Percentiles rank a stretch among this genome's conserved stretches.
phyloP scores from a whole-genome alignment of 2,888 invertebrate species.

The Uloborus plumipes region DNA sequence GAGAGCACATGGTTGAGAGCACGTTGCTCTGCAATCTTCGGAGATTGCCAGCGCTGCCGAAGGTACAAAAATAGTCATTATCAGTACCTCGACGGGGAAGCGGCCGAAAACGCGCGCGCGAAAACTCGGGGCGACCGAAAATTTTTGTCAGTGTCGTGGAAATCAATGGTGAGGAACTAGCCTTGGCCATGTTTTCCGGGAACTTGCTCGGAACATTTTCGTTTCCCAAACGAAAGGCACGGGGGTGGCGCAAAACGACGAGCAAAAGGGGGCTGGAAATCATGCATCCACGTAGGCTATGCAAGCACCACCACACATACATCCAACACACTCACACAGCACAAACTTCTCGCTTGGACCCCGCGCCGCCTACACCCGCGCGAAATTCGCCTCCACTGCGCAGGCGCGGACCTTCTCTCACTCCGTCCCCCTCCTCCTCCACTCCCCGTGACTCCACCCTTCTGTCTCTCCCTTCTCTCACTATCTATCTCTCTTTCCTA shows the following conservation, averaged over 20 bases:
- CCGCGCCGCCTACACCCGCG: slow-evolving; percentile 23
- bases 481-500: slow-evolving; percentile 55
- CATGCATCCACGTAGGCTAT: slow-evolving; percentile 61
- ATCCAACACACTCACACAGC: slow-evolving; percentile 32
- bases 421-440: slow-evolving; percentile 1
- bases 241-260: slow-evolving; percentile 18
- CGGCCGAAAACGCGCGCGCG: no score
- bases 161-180: slow-evolving; percentile 53
- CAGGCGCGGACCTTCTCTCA: slow-evolving; percentile 1
- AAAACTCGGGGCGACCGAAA: not conserved
- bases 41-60: no score
- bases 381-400: slow-evolving; percentile 1
- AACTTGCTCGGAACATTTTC: slow-evolving; percentile 59
- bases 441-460: slow-evolving; percentile 4
- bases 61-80: no score
- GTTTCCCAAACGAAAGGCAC: slow-evolving; percentile 31
- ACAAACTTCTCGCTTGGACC: slow-evolving; percentile 52
- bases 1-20: no score
- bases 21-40: no score
- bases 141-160: slow-evolving; percentile 41
- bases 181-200: slow-evolving; percentile 52
- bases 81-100: no score
- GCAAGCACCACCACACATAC: slow-evolving; percentile 54
- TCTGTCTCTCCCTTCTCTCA: slow-evolving; percentile 30
- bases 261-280: slow-evolving; percentile 33